These are phyloP conservation scores for Coboldia fuscipes DNA, from an alignment of 1,140 invertebrate species.

Conservation along the genomic window DNA sequence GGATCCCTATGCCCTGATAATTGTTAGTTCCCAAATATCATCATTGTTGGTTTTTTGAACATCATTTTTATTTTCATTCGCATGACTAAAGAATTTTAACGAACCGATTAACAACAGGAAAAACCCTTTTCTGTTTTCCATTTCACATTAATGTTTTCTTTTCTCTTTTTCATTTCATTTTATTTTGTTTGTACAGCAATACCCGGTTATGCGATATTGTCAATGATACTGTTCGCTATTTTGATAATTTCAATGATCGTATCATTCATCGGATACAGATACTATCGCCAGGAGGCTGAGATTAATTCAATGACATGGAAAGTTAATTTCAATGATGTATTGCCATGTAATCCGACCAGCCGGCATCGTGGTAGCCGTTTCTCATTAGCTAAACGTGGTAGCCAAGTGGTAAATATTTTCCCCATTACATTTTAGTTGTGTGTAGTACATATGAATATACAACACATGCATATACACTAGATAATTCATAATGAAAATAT, in stretches of 20 bases:
- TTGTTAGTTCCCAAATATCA: constrained; percentile 25
- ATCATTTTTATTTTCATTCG: not conserved
- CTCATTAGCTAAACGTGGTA: constrained; percentile 36
- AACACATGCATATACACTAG: not conserved
- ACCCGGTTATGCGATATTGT: constrained; percentile 65
- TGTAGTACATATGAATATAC: not conserved
- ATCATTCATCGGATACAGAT: constrained; percentile 45
- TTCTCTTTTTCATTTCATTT: not conserved
- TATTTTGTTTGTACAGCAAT: constrained; percentile 37
- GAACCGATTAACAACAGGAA: constrained; percentile 7
- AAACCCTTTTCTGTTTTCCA: not conserved
- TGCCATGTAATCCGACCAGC: constrained; percentile 20
- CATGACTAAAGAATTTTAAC: too few relatives aligned
- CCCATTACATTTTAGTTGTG: not conserved
- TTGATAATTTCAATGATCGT: constrained; percentile 52
- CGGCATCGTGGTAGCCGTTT: constrained; percentile 36
- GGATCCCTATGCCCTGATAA: constrained; percentile 63
- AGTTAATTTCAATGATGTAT: constrained; percentile 64
- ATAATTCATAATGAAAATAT: constrained; percentile 4
- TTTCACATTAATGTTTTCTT: not conserved
- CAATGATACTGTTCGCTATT: constrained; percentile 58
- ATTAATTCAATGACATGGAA: constrained; percentile 92
- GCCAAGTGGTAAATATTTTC: constrained; percentile 30
- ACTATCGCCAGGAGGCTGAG: constrained; percentile 80
- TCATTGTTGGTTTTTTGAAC: not conserved